Evolutionary conservation across 1,140 invertebrate species (phyloP), one percentile per base, ranked within the genome.

Genomic region (Phocides pigmalion): DNA sequence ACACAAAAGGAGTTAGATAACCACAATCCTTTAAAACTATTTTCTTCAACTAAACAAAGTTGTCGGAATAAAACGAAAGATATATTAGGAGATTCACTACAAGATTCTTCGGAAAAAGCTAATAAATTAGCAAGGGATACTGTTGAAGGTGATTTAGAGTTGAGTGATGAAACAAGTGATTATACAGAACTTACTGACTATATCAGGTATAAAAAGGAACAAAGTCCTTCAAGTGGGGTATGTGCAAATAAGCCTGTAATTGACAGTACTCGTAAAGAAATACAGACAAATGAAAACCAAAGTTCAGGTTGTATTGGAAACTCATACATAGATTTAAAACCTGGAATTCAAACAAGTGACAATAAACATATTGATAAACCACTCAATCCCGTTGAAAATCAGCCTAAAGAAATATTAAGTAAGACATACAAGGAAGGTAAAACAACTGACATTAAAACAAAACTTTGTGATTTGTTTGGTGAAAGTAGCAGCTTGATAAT

Each of bases 401-500:
- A 73, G 8, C n/a, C 42, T 47, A 62, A 16, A 19, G 54, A 64
- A 54, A 44, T 8, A 46, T n/a, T 17, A 54, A 64, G 44, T 28
- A 49, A 28, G 15, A 1, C 6, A 37, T 63, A 35, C 4, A 56
- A 50, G 4, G n/a, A 61, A 16, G 8, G 59, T 49, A 41, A 66
- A 63, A 54, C 11, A 62, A 64, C 16, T 37, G 58, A 65, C 28
- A 32, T 47, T 37, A 20, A 68, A 63, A 66, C 63, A 20, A 91
- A 87, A 71, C 86, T 91, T 61, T 72, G 66, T 63, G 88, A 89
- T 17, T 68, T 91, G 11, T 91, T 89, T 76, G 87, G 85, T 14
- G 88, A 91, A 14, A 84, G 76, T 53, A 85, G 63, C 50, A 91
- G 88, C 71, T 74, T 91, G 54, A 89, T 91, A 62, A 84, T 82